These are phyloP conservation scores for Chloroclysta siterata DNA, from an alignment of 2,888 invertebrate species.

Conservation along the genomic window DNA sequence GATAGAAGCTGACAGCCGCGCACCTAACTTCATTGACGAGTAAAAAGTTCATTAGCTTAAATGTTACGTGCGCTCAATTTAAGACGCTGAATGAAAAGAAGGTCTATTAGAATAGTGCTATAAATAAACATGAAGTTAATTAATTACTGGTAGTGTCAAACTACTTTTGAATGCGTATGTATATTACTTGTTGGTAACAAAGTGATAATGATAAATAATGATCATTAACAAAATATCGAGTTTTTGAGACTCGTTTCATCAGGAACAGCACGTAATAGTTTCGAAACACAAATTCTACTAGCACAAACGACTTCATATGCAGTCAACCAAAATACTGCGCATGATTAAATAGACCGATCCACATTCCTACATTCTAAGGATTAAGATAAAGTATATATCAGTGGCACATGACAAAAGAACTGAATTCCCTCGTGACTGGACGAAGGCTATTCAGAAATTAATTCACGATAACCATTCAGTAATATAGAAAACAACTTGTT, in stretches of 20 bases:
- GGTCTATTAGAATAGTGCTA: background rate
- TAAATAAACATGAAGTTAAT: background rate
- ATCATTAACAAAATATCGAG: conserved; percentile 19
- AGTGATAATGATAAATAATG: conserved; percentile 9
- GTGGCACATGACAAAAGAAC: conserved; percentile 40
- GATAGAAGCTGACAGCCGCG: conserved; percentile 31
- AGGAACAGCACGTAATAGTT: conserved; percentile 5
- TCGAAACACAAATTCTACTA: conserved; percentile 3
- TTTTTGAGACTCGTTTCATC: conserved; percentile 4
- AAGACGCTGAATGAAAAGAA: conserved; percentile 10
- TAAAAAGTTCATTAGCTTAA: conserved; percentile 29
- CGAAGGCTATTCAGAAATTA: conserved; percentile 62
- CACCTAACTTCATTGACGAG: conserved; percentile 35
- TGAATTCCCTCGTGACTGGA: conserved; percentile 58
- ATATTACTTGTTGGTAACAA: background rate
- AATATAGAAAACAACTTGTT: conserved; percentile 54
- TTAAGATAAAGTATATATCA: conserved; percentile 17
- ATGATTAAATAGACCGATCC: conserved; percentile 21
- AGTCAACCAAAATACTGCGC: conserved; percentile 19
- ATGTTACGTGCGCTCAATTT: conserved; percentile 2
- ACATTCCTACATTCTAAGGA: conserved; percentile 31
- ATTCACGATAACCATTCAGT: conserved; percentile 53
- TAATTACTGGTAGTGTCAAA: background rate
- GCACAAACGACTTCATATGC: conserved; percentile 6
- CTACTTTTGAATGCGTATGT: background rate